These are phyloP conservation scores for Synchiropus splendidus DNA, from an alignment of 2,113 vertebrate species.

Conservation along the genomic window DNA sequence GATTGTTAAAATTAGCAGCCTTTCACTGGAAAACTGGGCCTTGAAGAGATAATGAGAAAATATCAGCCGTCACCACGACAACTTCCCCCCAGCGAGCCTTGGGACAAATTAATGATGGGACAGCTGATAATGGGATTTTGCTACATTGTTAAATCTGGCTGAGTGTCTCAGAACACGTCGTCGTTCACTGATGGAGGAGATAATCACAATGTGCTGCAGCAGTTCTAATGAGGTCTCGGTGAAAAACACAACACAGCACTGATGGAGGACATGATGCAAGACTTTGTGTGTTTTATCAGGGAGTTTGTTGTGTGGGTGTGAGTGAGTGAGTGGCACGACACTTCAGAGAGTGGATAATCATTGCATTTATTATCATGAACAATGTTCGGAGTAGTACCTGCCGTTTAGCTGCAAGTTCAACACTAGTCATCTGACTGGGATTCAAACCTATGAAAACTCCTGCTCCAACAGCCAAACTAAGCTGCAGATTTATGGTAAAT, in stretches of 20 bases:
- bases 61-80: background rate
- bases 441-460: too few species aligned
- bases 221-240: background rate
- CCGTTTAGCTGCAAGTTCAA: too few species aligned
- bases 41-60: background rate
- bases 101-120: constrained; percentile 13
- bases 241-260: background rate
- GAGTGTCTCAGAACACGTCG: background rate
- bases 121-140: constrained; percentile 2
- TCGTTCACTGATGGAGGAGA: constrained; percentile 4
- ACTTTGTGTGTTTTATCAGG: background rate
- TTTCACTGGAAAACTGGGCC: too few species aligned
- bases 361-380: too few species aligned
- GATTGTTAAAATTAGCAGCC: too few species aligned
- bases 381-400: too few species aligned
- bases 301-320: too few species aligned
- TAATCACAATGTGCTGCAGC: constrained; percentile 1
- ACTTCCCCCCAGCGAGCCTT: background rate
- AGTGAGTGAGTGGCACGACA: too few species aligned
- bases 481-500: too few species aligned
- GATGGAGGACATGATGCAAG: background rate
- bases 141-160: background rate
- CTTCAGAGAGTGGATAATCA: too few species aligned
- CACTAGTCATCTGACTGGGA: too few species aligned
- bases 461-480: too few species aligned